phyloP scores from a whole-genome alignment of 2,113 vertebrate species.

The Daboia siamensis region DNA sequence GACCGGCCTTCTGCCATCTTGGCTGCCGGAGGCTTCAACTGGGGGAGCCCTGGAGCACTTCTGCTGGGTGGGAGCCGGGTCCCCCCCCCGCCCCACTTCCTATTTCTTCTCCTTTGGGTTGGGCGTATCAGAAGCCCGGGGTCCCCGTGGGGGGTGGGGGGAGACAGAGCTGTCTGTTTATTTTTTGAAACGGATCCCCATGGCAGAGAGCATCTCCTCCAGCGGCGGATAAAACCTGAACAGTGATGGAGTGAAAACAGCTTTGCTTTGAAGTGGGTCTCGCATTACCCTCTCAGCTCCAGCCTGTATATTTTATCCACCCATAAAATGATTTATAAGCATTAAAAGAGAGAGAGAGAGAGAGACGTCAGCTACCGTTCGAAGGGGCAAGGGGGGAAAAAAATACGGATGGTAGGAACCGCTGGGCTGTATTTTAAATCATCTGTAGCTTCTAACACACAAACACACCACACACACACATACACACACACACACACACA shows the following conservation, averaged over 20 bases:
- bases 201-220: constrained; percentile 49
- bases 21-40: background rate
- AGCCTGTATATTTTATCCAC: constrained; percentile 47
- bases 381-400: constrained; percentile 6
- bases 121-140: background rate
- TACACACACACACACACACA: background rate
- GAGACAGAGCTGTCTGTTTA: constrained; percentile 13
- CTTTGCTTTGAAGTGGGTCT: constrained; percentile 58
- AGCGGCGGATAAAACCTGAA: constrained; percentile 55
- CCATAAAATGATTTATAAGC: constrained; percentile 66
- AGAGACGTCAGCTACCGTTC: constrained; percentile 26
- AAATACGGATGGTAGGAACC: constrained; percentile 21
- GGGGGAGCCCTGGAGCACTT: too few species aligned
- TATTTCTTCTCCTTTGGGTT: background rate
- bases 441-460: background rate
- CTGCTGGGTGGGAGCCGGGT: background rate
- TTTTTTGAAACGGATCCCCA: constrained; percentile 57
- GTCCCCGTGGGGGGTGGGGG: constrained; percentile 17
- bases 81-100: background rate
- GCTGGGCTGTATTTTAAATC: constrained; percentile 15
- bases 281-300: constrained; percentile 37
- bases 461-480: background rate
- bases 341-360: constrained; percentile 8
- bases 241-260: constrained; percentile 41
- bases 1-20: background rate